Base-by-base conservation (phyloP, 2,888 invertebrate species). In the Chalcis sispes region DNA sequence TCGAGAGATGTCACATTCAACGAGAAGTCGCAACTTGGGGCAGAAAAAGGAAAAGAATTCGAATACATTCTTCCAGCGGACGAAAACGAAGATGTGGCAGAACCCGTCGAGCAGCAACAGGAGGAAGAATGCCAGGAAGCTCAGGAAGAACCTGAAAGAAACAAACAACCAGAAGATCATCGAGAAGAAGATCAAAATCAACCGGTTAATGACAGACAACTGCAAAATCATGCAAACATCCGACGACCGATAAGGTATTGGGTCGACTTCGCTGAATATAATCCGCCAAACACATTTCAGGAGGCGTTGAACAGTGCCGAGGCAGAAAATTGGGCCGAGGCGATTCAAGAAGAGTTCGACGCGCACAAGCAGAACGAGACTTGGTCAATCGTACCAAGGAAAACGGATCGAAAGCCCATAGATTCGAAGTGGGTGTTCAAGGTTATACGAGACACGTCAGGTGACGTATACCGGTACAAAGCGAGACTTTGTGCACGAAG, bases 351-450 rank as follows among this genome's bases (percentile, higher is more conserved):
- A 2, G 36, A 58, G 15, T 10, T 58, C 3, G 0, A 27, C 1
- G n/a, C 58, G 0, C 77, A 79, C 15, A 18, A 54, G 32, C 58
- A 29, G 5, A 79, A 80, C 15, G 42, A 54, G 4, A 80, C 79
- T 0, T 81, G 80, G 81, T 56, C 58, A 0, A 58, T 81, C 2
- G 79, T 80, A 1, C 10, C 61, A 1, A 54, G 64, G 40, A 64
- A 36, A 10, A 8, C 27, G 13, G 52, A 64, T 0, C 62, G 64
- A 54, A 58, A 56, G 15, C 18, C 69, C 0, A 72, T 81, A 8
- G 79, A 78, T 13, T 78, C 76, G 0, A 79, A 74, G 20, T 80
- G 81, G 82, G 78, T 81, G 3, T 82, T 82, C 25, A 74, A 72
- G n/a, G 27, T 66, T 0, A 29, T 72, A 61, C 54, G 52, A 50